A percentile compares a stretch with the other conserved stretches of the same genome.
Conservation (phyloP, 2,797 vertebrate genomes). For the Orientallactaga sibirica region DNA sequence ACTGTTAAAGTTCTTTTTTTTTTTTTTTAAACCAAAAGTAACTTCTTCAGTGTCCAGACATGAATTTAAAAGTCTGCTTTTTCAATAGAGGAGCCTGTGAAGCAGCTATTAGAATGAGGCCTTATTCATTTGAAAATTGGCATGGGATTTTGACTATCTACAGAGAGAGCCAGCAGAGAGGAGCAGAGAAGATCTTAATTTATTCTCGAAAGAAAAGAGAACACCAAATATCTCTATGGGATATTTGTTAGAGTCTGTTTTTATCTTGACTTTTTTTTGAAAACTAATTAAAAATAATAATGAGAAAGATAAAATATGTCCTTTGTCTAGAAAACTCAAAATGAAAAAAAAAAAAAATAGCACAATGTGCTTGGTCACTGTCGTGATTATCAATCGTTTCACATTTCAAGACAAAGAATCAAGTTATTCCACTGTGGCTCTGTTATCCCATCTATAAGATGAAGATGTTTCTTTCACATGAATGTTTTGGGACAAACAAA, state of each 20-base stretch:
- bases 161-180: conserved; percentile 64
- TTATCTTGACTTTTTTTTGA: conserved; percentile 73
- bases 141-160: conserved; percentile 67
- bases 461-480: conserved; percentile 1
- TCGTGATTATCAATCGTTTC: conserved; percentile 60
- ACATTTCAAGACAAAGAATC: conserved; percentile 62
- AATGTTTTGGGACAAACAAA: conserved; percentile 30
- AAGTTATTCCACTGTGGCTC: conserved; percentile 36
- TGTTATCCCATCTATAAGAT: conserved; percentile 14
- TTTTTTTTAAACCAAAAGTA: conserved; percentile 70
- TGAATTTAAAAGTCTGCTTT: conserved; percentile 75
- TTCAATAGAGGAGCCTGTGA: conserved; percentile 70
- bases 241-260: conserved; percentile 81
- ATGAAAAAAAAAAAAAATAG: conserved; percentile 14
- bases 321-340: conserved; percentile 68
- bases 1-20: conserved; percentile 23
- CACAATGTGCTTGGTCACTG: conserved; percentile 55
- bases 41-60: conserved; percentile 59
- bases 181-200: conserved; percentile 76
- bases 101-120: conserved; percentile 66
- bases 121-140: conserved; percentile 77
- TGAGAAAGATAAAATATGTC: conserved; percentile 76
- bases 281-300: conserved; percentile 83
- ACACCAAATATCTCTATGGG: conserved; percentile 76
- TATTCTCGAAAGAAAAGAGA: conserved; percentile 69